Percentiles rank a stretch among this genome's conserved stretches.
phyloP scores from a whole-genome alignment of 2,113 vertebrate genomes.

The Nesoenas mayeri region DNA sequence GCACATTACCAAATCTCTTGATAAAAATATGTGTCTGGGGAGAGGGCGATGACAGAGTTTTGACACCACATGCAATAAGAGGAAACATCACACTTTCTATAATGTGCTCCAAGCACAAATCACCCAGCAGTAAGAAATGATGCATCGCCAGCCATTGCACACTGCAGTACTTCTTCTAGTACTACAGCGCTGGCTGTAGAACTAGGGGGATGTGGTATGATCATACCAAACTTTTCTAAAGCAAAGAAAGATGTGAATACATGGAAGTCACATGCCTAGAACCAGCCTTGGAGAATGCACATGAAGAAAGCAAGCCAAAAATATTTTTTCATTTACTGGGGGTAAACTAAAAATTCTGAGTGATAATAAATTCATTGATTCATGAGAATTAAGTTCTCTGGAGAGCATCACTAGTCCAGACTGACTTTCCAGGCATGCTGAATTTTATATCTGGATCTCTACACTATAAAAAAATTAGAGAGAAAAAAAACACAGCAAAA shows the following conservation, averaged over 20 bases:
- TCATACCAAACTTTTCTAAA: background rate
- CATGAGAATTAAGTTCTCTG: background rate
- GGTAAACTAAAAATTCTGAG: background rate
- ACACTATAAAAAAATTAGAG: background rate
- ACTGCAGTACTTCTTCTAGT: background rate
- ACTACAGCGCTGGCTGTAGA: background rate
- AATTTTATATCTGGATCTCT: background rate
- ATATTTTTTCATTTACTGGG: background rate
- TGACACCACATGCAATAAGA: background rate
- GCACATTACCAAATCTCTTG: background rate
- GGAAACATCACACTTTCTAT: background rate
- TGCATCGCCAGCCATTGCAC: background rate
- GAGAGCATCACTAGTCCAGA: background rate
- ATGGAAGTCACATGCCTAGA: background rate
- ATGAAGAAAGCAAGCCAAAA: background rate
- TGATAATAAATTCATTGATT: background rate
- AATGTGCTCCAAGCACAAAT: background rate
- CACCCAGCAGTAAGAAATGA: background rate
- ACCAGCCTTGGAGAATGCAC: background rate
- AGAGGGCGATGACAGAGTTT: background rate
- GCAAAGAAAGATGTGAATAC: background rate
- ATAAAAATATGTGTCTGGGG: background rate
- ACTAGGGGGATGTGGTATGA: accelerated
- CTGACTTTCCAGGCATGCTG: background rate
- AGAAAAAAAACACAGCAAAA: background rate